These are phyloP conservation scores for Pao palembangensis DNA, from an alignment of 2,113 vertebrate species.

Conservation along the genomic window DNA sequence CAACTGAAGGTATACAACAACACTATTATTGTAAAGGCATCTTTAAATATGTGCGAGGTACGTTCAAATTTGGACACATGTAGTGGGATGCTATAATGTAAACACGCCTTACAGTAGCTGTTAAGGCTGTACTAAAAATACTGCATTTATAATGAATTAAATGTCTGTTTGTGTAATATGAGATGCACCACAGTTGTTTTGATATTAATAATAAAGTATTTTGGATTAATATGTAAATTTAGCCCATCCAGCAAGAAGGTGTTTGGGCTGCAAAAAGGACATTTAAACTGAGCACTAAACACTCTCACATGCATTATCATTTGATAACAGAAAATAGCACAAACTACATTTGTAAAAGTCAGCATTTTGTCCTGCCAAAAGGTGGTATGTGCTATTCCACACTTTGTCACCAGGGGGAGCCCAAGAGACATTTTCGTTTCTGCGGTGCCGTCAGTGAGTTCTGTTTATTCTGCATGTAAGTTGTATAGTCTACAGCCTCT, in stretches of 20 bases:
- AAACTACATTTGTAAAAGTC: too few relatives aligned
- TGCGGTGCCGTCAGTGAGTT: too few relatives aligned
- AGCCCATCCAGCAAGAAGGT: too few relatives aligned
- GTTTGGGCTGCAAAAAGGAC: too few relatives aligned
- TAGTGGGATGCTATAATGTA: neutral
- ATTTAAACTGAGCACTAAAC: too few relatives aligned
- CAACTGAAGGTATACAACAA: constrained; percentile 23
- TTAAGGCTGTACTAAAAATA: neutral
- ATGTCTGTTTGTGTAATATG: neutral
- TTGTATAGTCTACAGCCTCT: neutral
- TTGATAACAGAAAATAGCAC: too few relatives aligned
- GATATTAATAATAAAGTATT: too few relatives aligned
- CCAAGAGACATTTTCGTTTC: neutral
- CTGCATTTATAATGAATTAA: neutral
- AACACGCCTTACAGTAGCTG: neutral
- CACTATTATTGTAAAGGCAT: constrained; percentile 29
- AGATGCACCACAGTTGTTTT: neutral
- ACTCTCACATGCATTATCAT: too few relatives aligned
- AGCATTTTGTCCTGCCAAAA: too few relatives aligned
- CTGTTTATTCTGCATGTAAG: neutral
- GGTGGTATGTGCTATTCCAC: neutral
- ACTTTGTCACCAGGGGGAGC: neutral
- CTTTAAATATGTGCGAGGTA: constrained; percentile 10
- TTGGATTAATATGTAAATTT: too few relatives aligned
- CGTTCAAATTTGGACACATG: constrained; percentile 3